Conservation (phyloP, 2,888 invertebrate species). For the Heliconius charithonia region DNA sequence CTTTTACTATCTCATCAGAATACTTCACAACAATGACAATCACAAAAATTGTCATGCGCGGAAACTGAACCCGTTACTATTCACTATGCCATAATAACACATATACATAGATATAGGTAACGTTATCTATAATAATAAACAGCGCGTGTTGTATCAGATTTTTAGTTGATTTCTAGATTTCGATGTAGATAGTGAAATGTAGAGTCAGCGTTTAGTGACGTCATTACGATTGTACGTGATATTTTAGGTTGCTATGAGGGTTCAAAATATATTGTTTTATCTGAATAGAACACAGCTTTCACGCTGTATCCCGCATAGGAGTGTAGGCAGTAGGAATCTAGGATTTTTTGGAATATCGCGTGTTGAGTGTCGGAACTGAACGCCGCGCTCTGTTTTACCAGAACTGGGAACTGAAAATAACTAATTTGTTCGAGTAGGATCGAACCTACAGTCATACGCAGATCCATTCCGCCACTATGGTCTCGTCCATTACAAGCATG, state of each 20-base stretch:
- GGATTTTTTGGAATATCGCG: background rate
- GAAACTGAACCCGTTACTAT: no score
- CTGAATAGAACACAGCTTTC: background rate
- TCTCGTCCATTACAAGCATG: background rate
- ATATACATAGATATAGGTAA: background rate
- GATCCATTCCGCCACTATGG: no score
- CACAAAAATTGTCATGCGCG: no score
- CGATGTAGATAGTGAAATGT: background rate
- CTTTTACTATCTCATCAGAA: no score
- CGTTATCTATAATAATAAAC: background rate
- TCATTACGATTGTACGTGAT: constrained; percentile 13
- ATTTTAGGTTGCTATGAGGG: constrained; percentile 3
- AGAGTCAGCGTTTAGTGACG: constrained; percentile 19
- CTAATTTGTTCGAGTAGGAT: no score
- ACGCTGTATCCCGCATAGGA: background rate
- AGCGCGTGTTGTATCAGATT: constrained; percentile 6
- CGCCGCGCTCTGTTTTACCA: no score
- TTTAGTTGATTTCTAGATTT: constrained; percentile 9
- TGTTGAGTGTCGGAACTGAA: background rate
- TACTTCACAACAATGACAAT: no score
- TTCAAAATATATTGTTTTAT: background rate
- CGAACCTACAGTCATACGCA: no score
- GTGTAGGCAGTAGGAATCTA: background rate
- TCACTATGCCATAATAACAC: no score
- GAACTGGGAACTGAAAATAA: no score